Conservation (phyloP, 2,797 vertebrate genomes). For the Girardinus metallicus region DNA sequence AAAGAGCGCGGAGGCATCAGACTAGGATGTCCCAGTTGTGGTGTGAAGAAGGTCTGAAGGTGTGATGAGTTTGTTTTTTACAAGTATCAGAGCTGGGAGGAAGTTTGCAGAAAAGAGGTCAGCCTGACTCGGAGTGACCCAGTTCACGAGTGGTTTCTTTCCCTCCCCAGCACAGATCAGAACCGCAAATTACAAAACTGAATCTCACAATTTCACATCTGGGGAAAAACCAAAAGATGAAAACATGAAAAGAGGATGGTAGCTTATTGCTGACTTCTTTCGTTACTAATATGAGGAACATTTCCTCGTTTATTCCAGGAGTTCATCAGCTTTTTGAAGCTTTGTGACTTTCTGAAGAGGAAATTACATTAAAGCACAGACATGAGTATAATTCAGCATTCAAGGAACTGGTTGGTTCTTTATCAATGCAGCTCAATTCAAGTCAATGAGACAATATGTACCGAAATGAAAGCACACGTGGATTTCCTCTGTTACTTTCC, state of each 20-base stretch:
- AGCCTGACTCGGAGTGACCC: slow-evolving; percentile 48
- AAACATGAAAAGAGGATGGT: not conserved
- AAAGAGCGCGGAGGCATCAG: not conserved
- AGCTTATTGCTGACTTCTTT: not conserved
- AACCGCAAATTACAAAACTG: not conserved
- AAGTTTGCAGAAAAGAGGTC: slow-evolving; percentile 72
- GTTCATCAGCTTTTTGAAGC: not conserved
- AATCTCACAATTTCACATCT: not conserved
- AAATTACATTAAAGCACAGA: not conserved
- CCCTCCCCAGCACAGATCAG: not conserved
- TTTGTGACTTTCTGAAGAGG: not conserved
- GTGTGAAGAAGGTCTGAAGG: not conserved
- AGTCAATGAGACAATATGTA: not conserved
- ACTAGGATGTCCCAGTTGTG: slow-evolving; percentile 19
- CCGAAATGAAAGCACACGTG: not conserved
- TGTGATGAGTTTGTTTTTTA: slow-evolving; percentile 11
- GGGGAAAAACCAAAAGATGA: not conserved
- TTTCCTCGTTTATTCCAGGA: too few species aligned
- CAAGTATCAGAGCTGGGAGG: slow-evolving; percentile 39
- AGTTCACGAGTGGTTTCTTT: slow-evolving; percentile 34
- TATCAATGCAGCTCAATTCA: not conserved
- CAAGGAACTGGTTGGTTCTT: not conserved
- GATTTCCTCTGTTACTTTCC: not conserved
- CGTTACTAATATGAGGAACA: not conserved
- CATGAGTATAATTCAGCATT: not conserved